phyloP scores from a whole-genome alignment of 2,113 vertebrate genomes.

The Mohoua ochrocephala region DNA sequence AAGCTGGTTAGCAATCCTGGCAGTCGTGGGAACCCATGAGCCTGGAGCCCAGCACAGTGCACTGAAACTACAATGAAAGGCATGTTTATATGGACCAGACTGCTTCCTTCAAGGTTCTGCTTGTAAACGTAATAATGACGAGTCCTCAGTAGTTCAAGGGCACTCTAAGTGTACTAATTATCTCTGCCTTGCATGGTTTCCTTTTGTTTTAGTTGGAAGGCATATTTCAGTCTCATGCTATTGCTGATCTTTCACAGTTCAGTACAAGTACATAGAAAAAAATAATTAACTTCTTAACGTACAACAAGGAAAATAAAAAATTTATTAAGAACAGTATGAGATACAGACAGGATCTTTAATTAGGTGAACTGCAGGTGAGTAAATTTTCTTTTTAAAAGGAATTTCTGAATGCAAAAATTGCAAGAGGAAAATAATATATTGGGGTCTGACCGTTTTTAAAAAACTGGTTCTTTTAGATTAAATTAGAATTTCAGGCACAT shows the following conservation, averaged over 20 bases:
- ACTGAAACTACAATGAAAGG: neutral
- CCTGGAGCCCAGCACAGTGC: neutral
- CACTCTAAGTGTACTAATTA: neutral
- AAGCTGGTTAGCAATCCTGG: neutral
- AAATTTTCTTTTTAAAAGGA: neutral
- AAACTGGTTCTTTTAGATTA: neutral
- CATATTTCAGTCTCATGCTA: neutral
- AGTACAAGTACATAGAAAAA: neutral
- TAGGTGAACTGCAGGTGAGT: neutral
- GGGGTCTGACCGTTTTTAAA: neutral
- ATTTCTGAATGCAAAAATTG: neutral
- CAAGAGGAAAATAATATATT: neutral
- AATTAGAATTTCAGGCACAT: neutral
- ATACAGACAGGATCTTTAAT: neutral
- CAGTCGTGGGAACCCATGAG: accelerated
- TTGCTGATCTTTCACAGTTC: neutral
- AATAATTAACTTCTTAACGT: neutral
- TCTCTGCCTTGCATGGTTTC: neutral
- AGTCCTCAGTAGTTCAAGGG: neutral
- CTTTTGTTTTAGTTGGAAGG: neutral
- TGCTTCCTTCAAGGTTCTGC: neutral
- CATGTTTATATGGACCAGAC: neutral
- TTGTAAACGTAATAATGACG: neutral
- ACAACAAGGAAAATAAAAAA: neutral
- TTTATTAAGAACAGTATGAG: neutral